Base-by-base conservation (phyloP, 2,888 invertebrate genomes). In the Ophioninae sp. region DNA sequence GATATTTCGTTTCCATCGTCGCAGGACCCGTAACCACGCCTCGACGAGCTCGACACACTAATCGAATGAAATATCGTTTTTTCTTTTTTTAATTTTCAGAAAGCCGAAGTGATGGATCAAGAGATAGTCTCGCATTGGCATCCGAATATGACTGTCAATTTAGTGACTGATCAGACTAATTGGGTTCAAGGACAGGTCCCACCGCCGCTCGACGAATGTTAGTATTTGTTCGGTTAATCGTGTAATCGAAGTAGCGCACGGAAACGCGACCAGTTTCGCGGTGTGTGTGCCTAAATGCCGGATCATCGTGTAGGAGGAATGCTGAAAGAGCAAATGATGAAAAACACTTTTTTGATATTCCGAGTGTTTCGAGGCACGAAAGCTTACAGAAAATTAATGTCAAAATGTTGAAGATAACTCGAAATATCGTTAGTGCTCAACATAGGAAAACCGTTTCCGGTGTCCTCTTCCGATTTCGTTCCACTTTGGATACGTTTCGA, bases 71-170 rank as follows among this genome's bases (percentile, higher is more conserved):
- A 44, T 17, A 51, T 51, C 51, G 3, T 51, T 51, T 79, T 39
- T 2, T 51, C 74, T 39, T 2, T 58, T 82, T 72, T 67, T 86
- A 77, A 71, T 79, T 91, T 95, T 81, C 94, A 95, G 93, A 96
- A 97, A 94, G 95, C 96, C 58, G 96, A 96, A 89, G 94, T 95
- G 76, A 93, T 96, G 90, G 96, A 95, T 89, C 96, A 96, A 89
- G 98, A 99, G 93, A 96, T 99, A 80, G 94, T 99, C 0, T 99
- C 99, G 2, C 99, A 99, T 93, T 99, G 99, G 99, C 99, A 99
- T 95, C 99, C 99, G 6, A 99, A 99, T 94, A 93, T 99, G 89
- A 99, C 99, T 0, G 94, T 99, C 74, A 99, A 98, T 93, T 93
- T 99, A 72, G 96, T 99, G 1, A 97, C 97, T 73, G 99, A 99